These are phyloP conservation scores for Saturnia japonica DNA, from an alignment of 2,888 invertebrate species.

Conservation along the genomic window DNA sequence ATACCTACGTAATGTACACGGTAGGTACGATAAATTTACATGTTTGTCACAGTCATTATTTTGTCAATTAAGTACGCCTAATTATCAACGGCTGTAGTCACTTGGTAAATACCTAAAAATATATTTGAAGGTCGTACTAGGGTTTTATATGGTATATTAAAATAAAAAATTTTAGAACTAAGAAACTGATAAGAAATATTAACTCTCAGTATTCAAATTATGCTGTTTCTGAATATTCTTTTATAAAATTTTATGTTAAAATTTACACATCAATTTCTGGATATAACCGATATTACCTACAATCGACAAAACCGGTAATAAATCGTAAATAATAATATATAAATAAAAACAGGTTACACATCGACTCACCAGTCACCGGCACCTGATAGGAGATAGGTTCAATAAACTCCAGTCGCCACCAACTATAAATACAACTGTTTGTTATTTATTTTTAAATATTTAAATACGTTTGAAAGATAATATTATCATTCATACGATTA, in stretches of 20 bases:
- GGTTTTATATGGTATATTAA: not conserved
- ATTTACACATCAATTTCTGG: not conserved
- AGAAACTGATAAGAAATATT: not conserved
- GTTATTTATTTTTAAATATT: not conserved
- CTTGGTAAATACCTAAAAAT: not conserved
- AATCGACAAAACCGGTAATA: not conserved
- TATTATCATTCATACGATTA: not conserved
- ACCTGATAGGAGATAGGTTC: not conserved
- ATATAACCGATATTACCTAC: not conserved
- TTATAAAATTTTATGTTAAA: not conserved
- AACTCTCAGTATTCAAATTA: not conserved
- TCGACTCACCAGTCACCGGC: not conserved
- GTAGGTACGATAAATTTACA: not conserved
- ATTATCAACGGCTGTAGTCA: not conserved
- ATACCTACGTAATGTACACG: not conserved
- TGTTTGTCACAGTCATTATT: conserved; percentile 5
- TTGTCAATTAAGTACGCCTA: conserved; percentile 10
- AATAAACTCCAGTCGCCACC: not conserved
- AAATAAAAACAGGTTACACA: conserved; percentile 3
- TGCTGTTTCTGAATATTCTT: too few relatives aligned
- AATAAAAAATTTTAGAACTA: not conserved
- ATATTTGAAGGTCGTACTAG: not conserved
- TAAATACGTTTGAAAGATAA: not conserved
- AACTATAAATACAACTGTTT: not conserved
- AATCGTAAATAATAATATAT: not conserved